Base-by-base conservation (phyloP, 2,888 invertebrate genomes). In the Polyommatus iphigenia region DNA sequence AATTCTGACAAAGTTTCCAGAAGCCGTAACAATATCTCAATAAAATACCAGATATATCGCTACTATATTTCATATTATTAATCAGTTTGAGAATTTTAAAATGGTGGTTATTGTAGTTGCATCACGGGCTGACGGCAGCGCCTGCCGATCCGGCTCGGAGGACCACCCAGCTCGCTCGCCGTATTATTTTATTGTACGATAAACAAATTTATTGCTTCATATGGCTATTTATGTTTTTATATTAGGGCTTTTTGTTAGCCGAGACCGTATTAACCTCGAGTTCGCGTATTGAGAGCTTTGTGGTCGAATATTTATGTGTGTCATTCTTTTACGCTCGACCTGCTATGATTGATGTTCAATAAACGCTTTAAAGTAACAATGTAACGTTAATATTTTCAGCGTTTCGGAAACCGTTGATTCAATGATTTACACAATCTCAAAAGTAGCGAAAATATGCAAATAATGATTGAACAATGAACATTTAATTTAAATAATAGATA, bases 141-240 rank as follows among this genome's bases (percentile, higher is more conserved):
- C 77, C 67, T 54, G 57, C 32, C 83, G 81, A 84, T 83, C 87
- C 87, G 89, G 90, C 91, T 91, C 90, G 89, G 84, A 82, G 87
- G 94, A 93, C 94, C 94, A 93, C 94, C 94, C 94, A 94, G 85
- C 88, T 88, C 87, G 92, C 88, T 87, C 86, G 89, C 90, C 89
- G 90, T 90, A 93, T 93, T 92, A 93, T 93, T 93, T 94, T 94
- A 93, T 93, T 93, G 90, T 92, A 92, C 91, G 90, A 93, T 93
- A 93, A 94, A 94, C 90, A 92, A 92, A 93, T 94, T 94, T 93
- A 93, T 93, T 92, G 90, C 93, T 90, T 89, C 90, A 92, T 91
- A 93, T 90, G 92, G 89, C 88, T 93, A 90, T 93, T 91, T 92
- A 90, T 91, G 89, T 90, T 91, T 92, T 91, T 92, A 91, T 93